These are phyloP conservation scores for Molossus molossus DNA, from an alignment of 2,797 vertebrate genomes.

Conservation along the genomic window DNA sequence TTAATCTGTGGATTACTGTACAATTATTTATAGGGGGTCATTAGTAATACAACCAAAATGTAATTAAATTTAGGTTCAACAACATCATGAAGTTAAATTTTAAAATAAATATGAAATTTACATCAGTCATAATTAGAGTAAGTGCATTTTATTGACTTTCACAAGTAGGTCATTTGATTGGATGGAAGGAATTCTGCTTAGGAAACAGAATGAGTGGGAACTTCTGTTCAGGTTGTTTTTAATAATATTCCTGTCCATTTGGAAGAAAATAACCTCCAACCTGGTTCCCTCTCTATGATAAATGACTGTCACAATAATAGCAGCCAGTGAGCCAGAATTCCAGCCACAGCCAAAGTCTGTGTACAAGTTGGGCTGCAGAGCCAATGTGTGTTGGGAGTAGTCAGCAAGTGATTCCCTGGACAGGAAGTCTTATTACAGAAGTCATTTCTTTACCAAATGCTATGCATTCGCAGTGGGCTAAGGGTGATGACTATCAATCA, in stretches of 20 bases:
- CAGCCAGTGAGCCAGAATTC: slow-evolving; percentile 72
- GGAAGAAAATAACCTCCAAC: slow-evolving; percentile 79
- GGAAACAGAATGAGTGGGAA: not conserved
- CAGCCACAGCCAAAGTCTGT: slow-evolving; percentile 16
- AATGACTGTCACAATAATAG: slow-evolving; percentile 73
- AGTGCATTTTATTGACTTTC: slow-evolving; percentile 25
- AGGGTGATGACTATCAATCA: slow-evolving; percentile 27
- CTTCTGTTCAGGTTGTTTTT: slow-evolving; percentile 83
- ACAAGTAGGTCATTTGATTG: slow-evolving; percentile 70
- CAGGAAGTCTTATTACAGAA: not conserved
- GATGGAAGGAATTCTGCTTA: not conserved
- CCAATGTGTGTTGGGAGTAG: not conserved
- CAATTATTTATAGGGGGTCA: slow-evolving; percentile 79
- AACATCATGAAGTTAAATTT: slow-evolving; percentile 84
- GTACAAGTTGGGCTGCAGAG: not conserved
- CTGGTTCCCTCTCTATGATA: slow-evolving; percentile 69
- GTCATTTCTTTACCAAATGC: slow-evolving; percentile 5
- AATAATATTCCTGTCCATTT: slow-evolving; percentile 74
- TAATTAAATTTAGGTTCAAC: slow-evolving; percentile 84
- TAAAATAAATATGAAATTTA: slow-evolving; percentile 75
- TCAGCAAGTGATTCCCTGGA: slow-evolving; percentile 75
- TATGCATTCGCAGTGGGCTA: not conserved
- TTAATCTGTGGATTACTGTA: slow-evolving; percentile 53
- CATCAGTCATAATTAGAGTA: slow-evolving; percentile 75
- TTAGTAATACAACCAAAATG: slow-evolving; percentile 77